phyloP scores from a whole-genome alignment of 2,888 invertebrate genomes.

The Cynaeus angustus region DNA sequence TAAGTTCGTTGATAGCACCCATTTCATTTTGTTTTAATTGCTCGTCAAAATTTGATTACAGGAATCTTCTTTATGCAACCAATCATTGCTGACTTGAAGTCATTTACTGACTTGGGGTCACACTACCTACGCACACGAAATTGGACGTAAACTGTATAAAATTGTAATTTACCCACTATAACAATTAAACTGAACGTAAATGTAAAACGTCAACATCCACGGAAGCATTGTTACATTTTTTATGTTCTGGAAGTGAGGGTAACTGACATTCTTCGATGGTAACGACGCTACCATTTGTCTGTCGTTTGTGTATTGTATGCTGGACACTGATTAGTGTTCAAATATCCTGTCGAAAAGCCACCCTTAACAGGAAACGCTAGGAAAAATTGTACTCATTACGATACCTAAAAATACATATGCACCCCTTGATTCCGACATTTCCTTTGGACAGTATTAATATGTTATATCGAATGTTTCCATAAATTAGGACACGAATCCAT shows the following conservation, averaged over 20 bases:
- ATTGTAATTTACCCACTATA: conserved; percentile 13
- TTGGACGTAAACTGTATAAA: conserved; percentile 33
- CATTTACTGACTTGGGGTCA: conserved; percentile 36
- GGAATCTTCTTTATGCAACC: conserved; percentile 68
- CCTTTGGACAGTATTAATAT: conserved; percentile 69
- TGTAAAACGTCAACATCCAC: background rate
- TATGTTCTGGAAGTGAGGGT: conserved; percentile 35
- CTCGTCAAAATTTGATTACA: conserved; percentile 72
- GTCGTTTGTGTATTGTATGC: conserved; percentile 50
- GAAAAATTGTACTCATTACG: conserved; percentile 69
- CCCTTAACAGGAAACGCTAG: conserved; percentile 66
- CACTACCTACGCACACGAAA: conserved; percentile 27
- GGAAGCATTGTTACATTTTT: conserved; percentile 11
- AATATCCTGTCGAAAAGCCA: conserved; percentile 68
- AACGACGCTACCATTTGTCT: conserved; percentile 49
- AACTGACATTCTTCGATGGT: conserved; percentile 48
- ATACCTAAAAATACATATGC: conserved; percentile 69
- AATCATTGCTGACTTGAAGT: conserved; percentile 60
- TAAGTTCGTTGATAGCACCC: conserved; percentile 69
- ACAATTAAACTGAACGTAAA: conserved; percentile 22
- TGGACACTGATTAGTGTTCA: conserved; percentile 69
- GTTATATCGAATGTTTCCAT: conserved; percentile 66
- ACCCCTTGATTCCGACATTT: conserved; percentile 70
- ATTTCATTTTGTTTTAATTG: conserved; percentile 72
- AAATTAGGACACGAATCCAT: conserved; percentile 67